These are phyloP conservation scores for Megalonaias nervosa DNA, from an alignment of 1,140 invertebrate species.

Conservation along the genomic window DNA sequence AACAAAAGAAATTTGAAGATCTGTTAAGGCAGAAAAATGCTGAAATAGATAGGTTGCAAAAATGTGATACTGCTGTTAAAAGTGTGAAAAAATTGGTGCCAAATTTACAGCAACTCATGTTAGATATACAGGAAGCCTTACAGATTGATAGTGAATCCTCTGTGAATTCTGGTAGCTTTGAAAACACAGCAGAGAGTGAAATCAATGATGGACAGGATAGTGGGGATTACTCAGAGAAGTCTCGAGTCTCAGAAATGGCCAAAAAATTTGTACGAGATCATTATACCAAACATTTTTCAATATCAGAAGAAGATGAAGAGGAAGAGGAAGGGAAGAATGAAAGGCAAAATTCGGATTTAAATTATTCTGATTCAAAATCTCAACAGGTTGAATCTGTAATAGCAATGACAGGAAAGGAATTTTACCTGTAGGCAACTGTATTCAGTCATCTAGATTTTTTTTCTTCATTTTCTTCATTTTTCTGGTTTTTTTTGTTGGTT, in stretches of 20 bases:
- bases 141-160: background rate
- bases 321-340: background rate
- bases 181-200: background rate
- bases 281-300: constrained; percentile 10
- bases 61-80: background rate
- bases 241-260: constrained; percentile 1
- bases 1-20: constrained; percentile 6
- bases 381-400: too few species aligned
- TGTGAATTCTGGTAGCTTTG: constrained; percentile 1
- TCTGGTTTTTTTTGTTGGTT: too few species aligned
- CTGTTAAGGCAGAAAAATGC: constrained; percentile 7
- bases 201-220: background rate
- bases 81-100: background rate
- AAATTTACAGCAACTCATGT: background rate
- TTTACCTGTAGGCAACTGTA: too few species aligned
- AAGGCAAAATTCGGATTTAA: background rate
- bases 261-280: background rate
- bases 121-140: background rate
- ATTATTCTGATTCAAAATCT: too few species aligned
- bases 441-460: too few species aligned
- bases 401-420: too few species aligned
- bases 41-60: background rate
- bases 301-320: constrained; percentile 17
- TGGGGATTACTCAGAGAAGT: background rate
- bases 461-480: too few species aligned